Base-by-base conservation (phyloP, 2,797 vertebrate genomes). In the Pristis pectinata region DNA sequence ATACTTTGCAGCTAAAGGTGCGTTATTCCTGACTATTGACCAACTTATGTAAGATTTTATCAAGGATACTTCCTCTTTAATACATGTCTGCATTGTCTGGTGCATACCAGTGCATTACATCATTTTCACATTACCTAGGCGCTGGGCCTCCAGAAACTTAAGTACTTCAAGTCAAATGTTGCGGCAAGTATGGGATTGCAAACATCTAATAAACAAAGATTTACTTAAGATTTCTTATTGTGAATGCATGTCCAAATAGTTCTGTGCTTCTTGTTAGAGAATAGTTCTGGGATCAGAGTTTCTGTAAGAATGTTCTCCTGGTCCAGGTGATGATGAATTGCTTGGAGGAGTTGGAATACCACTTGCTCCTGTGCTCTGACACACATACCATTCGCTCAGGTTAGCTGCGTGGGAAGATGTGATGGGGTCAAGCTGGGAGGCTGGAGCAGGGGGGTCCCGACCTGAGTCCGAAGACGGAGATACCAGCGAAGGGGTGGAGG, bases 351-450 rank as follows among this genome's bases (percentile, higher is more conserved):
- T 98, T 41, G 97, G 97, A 94, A 97, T 96, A 80, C 97, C 96
- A 94, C 97, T 97, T 95, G 97, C 97, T 95, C 97, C 98, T 94
- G 97, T 97, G 96, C 98, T 98, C 96, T 98, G 98, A 96, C 98
- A 98, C 97, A 99, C 99, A 96, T 99, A 99, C 99, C 99, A 99
- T 96, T 99, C 98, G 95, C 98, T 99, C 97, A 99, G 96, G 97
- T 99, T 98, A 82, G 98, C 98, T 53, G 98, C 96, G 96, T 98
- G 98, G 83, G 98, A 97, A 82, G 98, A 96, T 22, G 98, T 96
- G 95, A 97, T 97, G 49, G 97, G 97, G 96, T 98, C 98, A 93
- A 97, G 98, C 95, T 97, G 97, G 94, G 97, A 96, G 95, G 98
- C 97, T 95, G 97, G 96, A 93, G 96, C 96, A 95, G 97, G 97